These are phyloP conservation scores for Didymodactylos carnosus DNA, from an alignment of 2,888 invertebrate species.

Conservation along the genomic window DNA sequence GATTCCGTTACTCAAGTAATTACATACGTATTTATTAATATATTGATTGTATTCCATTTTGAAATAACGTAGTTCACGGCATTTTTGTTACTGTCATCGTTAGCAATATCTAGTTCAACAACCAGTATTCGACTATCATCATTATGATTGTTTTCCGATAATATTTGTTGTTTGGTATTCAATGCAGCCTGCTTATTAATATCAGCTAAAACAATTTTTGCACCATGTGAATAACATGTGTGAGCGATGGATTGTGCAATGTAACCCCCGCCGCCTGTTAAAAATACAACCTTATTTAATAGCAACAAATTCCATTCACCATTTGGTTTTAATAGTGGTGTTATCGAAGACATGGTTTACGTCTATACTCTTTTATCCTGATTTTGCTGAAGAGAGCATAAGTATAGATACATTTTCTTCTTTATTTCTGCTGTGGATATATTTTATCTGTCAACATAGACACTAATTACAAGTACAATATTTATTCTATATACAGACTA, in stretches of 20 bases:
- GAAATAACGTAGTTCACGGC: neutral
- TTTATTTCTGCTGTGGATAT: too few relatives aligned
- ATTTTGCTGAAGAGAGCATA: too few relatives aligned
- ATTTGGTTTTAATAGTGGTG: too few relatives aligned
- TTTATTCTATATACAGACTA: too few relatives aligned
- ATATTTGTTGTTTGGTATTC: neutral
- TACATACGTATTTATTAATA: neutral
- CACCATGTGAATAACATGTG: neutral
- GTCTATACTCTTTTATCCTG: too few relatives aligned
- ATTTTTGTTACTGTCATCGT: neutral
- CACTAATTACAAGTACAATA: too few relatives aligned
- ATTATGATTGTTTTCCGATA: neutral
- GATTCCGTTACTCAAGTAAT: too few relatives aligned
- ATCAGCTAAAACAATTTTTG: neutral
- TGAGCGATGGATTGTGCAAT: neutral
- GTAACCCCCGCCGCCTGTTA: neutral
- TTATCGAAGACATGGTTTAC: too few relatives aligned
- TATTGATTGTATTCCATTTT: neutral
- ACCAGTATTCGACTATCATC: neutral
- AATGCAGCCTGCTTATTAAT: neutral
- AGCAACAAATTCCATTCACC: neutral
- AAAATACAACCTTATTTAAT: neutral
- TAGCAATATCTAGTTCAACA: neutral
- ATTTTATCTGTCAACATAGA: too few relatives aligned
- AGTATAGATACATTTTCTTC: too few relatives aligned